Evolutionary conservation across 2,797 vertebrate species (phyloP).

Genomic region (Bucorvus abyssinicus): DNA sequence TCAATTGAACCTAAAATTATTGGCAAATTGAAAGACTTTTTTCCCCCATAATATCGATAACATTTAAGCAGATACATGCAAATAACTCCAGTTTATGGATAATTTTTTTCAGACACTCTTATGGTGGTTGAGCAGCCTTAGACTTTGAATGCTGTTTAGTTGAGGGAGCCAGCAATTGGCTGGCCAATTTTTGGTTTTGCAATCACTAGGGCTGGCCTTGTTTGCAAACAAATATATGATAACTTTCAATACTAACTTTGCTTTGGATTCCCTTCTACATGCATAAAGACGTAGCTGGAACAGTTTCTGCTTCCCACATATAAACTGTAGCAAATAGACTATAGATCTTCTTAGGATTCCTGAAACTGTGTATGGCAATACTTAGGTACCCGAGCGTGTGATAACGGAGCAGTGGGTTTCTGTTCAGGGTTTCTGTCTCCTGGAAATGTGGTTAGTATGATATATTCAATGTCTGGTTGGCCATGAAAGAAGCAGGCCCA

Average conservation of each 20-base stretch:
- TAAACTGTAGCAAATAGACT: not conserved
- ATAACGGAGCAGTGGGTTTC: not conserved
- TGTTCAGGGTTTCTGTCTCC: not conserved
- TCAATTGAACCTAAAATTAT: not conserved
- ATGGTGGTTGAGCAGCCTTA: not conserved
- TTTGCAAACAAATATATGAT: not conserved
- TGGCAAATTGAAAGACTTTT: not conserved
- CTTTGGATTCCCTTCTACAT: not conserved
- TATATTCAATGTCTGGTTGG: not conserved
- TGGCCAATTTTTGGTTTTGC: not conserved
- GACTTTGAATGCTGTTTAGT: not conserved
- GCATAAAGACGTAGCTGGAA: not conserved
- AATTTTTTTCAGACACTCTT: not conserved
- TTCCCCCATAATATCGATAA: not conserved
- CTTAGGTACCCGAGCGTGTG: not conserved
- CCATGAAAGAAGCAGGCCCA: not conserved
- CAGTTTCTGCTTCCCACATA: not conserved
- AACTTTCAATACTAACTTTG: not conserved
- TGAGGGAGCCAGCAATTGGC: not conserved
- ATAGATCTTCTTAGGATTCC: not conserved
- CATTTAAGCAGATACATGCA: not conserved
- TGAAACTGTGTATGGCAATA: not conserved
- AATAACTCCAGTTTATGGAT: not conserved
- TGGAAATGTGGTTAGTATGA: not conserved
- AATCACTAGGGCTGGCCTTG: not conserved